Conservation (phyloP, 2,888 invertebrate species). For the Periphyllus acericola region DNA sequence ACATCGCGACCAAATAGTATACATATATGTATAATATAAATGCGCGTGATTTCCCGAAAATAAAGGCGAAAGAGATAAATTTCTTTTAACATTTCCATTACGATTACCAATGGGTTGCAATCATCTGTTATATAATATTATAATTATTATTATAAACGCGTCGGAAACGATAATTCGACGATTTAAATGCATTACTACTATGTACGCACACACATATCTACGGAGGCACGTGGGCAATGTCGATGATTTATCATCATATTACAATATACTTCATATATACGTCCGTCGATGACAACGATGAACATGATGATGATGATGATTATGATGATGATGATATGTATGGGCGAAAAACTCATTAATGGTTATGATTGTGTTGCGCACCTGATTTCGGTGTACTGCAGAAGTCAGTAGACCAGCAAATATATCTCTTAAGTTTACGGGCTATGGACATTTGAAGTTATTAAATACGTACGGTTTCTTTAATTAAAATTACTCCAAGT, state of each 20-base stretch:
- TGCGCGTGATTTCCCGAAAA: background rate
- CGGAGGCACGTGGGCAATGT: no score
- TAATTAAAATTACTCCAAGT: background rate
- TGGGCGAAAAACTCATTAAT: background rate
- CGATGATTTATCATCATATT: no score
- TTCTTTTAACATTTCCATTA: no score
- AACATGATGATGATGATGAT: no score
- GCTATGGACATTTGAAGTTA: background rate
- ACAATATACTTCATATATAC: no score
- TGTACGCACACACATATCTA: no score
- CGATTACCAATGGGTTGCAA: no score
- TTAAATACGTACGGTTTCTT: background rate
- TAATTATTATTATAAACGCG: no score
- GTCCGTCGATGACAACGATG: no score
- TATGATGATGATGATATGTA: no score
- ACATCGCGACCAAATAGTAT: background rate
- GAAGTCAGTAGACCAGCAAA: background rate
- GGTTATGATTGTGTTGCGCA: background rate
- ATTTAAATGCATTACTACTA: no score
- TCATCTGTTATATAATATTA: background rate
- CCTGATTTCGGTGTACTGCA: background rate
- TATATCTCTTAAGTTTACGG: background rate
- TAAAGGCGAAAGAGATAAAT: background rate
- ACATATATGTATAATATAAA: background rate
- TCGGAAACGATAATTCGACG: no score